Conservation (phyloP, 2,888 invertebrate genomes). For the Prenolepis imparis region DNA sequence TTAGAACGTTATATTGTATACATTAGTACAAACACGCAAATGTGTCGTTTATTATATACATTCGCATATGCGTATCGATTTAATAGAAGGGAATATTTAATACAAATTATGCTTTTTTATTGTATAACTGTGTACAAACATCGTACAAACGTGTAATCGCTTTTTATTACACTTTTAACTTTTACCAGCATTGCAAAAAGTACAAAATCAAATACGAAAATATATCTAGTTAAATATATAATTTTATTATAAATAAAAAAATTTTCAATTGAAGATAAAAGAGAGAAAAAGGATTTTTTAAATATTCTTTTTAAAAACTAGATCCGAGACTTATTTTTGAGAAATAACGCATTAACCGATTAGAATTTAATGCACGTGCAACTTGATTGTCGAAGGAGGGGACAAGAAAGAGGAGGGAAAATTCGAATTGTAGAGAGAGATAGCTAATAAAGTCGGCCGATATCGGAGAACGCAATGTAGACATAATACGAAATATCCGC, state of each 20-base stretch:
- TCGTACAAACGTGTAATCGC: neutral
- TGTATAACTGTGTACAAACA: neutral
- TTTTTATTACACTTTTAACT: constrained; percentile 2
- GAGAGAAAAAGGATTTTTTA: neutral
- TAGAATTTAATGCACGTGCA: constrained; percentile 2
- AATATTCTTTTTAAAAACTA: neutral
- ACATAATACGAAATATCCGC: constrained; percentile 81
- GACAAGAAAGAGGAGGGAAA: neutral
- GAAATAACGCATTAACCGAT: constrained; percentile 37
- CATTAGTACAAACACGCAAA: constrained; percentile 28
- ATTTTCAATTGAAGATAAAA: neutral
- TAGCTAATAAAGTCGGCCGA: constrained; percentile 66
- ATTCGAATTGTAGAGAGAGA: constrained; percentile 17
- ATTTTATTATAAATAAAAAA: constrained; percentile 2
- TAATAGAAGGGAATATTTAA: constrained; percentile 9
- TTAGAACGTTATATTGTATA: neutral
- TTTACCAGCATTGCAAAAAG: neutral
- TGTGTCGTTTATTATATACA: constrained; percentile 24
- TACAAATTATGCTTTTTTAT: neutral
- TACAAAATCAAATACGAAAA: constrained; percentile 8
- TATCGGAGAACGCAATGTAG: constrained; percentile 76
- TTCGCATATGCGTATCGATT: neutral
- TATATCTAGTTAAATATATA: neutral
- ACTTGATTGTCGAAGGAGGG: constrained; percentile 11
- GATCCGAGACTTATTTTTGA: neutral